phyloP scores from a whole-genome alignment of 1,140 invertebrate genomes.

The Hydropsyche tenuis region DNA sequence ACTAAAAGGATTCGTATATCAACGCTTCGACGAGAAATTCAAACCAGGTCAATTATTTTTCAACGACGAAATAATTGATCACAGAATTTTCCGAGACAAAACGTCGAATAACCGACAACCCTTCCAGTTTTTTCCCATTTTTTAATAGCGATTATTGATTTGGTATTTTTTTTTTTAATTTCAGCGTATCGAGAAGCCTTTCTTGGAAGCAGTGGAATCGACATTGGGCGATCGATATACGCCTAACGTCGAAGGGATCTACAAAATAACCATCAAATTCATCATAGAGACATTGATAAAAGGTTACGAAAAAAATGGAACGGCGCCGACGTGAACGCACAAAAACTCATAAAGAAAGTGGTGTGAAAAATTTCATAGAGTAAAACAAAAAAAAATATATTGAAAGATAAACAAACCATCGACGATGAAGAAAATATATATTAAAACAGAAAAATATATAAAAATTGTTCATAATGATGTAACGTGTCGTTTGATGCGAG shows the following conservation, averaged over 20 bases:
- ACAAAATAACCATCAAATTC: constrained; percentile 90
- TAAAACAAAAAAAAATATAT: no score
- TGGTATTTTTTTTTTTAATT: constrained; percentile 54
- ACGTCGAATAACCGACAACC: no score
- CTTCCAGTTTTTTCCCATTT: not conserved
- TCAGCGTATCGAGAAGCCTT: constrained; percentile 90
- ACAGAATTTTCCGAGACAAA: no score
- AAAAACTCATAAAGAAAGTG: not conserved
- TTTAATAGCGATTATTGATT: constrained; percentile 12
- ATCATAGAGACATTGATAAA: constrained; percentile 85
- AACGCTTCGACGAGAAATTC: not conserved
- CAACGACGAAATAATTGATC: no score
- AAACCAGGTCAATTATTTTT: no score
- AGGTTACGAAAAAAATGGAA: constrained; percentile 71
- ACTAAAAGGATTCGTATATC: no score
- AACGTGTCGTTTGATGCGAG: not conserved
- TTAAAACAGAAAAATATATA: not conserved
- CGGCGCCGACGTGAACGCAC: constrained; percentile 40
- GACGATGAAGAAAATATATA: not conserved
- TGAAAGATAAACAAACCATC: not conserved
- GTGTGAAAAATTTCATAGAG: constrained; percentile 8
- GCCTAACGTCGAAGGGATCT: constrained; percentile 89
- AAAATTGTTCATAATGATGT: constrained; percentile 2
- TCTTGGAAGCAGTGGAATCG: constrained; percentile 82
- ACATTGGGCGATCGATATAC: constrained; percentile 89